Conservation (phyloP, 1,140 invertebrate species). For the Zeugodacus cucurbitae region DNA sequence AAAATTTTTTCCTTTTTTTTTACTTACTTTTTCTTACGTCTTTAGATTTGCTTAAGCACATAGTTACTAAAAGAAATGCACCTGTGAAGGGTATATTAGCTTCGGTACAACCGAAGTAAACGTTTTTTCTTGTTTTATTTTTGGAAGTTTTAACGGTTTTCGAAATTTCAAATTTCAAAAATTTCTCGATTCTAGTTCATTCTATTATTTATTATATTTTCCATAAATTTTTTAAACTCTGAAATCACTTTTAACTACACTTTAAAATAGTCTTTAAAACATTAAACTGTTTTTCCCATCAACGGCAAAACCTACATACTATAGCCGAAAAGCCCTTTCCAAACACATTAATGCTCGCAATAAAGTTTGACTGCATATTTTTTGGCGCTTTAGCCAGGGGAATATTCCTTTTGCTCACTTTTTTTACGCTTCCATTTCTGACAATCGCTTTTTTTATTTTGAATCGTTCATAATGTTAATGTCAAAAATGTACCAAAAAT, state of each 20-base stretch:
- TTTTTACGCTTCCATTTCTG: neutral
- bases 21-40: no score
- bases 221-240: neutral
- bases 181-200: no score
- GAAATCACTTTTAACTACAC: neutral
- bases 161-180: no score
- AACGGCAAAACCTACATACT: neutral
- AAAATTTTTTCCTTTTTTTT: no score
- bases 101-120: no score
- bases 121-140: no score
- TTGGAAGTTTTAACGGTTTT: no score
- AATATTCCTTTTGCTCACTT: neutral
- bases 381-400: slow-evolving; percentile 9
- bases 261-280: neutral
- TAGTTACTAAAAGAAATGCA: no score
- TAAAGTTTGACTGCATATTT: slow-evolving; percentile 37
- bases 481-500: slow-evolving; percentile 17
- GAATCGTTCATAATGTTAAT: slow-evolving; percentile 1
- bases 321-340: neutral
- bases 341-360: neutral
- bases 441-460: neutral
- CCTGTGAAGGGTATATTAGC: no score
- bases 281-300: neutral
- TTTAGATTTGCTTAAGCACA: no score
- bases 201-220: neutral